A percentile compares a stretch with the other conserved stretches of the same genome.
Evolutionary conservation across 2,888 invertebrate species (phyloP).

Genomic region (Pinctada fucata): DNA sequence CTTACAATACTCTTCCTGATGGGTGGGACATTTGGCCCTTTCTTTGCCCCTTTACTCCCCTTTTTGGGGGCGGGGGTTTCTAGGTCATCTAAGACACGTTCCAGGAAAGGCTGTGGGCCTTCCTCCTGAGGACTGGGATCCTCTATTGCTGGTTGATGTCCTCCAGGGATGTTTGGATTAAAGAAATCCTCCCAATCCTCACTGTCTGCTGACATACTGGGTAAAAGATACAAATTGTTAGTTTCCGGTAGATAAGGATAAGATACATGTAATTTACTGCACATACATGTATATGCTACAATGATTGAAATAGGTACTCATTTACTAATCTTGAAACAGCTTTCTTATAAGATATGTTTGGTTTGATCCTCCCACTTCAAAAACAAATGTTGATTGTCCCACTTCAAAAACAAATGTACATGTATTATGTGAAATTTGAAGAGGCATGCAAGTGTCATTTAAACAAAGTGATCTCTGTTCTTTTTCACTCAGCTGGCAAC

Average conservation of each 20-base stretch:
- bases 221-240: conserved; percentile 17
- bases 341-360: too few relatives aligned
- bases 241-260: not conserved
- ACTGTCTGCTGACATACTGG: conserved; percentile 32
- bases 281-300: too few relatives aligned
- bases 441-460: too few relatives aligned
- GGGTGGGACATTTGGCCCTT: conserved; percentile 29
- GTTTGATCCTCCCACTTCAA: too few relatives aligned
- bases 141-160: conserved; percentile 11
- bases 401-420: too few relatives aligned
- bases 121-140: conserved; percentile 27
- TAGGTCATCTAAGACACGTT: conserved; percentile 36
- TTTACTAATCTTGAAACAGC: too few relatives aligned
- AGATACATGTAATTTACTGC: too few relatives aligned
- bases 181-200: conserved; percentile 52
- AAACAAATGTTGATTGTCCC: too few relatives aligned
- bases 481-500: too few relatives aligned
- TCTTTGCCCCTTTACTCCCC: conserved; percentile 14
- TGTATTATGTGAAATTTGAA: too few relatives aligned
- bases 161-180: conserved; percentile 3
- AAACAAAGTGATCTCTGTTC: too few relatives aligned
- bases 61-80: conserved; percentile 32
- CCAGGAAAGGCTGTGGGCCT: conserved; percentile 46
- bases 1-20: conserved; percentile 40
- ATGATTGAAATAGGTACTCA: too few relatives aligned